phyloP scores from a whole-genome alignment of 2,113 vertebrate species.

The Rattus rattus region DNA sequence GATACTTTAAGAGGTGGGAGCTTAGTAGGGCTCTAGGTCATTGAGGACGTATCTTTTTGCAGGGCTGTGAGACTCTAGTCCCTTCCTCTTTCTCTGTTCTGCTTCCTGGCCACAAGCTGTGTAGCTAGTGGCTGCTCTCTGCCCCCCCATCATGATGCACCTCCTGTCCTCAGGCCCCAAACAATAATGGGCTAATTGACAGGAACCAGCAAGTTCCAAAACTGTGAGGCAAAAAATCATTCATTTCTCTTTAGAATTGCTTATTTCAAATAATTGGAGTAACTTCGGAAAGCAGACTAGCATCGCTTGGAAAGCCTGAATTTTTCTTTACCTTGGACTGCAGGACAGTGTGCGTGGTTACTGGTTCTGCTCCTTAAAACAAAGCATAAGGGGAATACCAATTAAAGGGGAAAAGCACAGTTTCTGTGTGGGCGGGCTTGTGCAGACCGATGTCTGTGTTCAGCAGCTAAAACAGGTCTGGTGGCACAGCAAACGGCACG shows the following conservation, averaged over 20 bases:
- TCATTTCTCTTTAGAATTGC: not conserved
- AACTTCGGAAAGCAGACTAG: not conserved
- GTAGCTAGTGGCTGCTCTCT: not conserved
- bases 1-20: not conserved
- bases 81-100: not conserved
- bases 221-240: not conserved
- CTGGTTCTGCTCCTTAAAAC: not conserved
- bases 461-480: not conserved
- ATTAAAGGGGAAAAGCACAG: not conserved
- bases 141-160: not conserved
- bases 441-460: not conserved
- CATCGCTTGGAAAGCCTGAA: not conserved
- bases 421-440: not conserved
- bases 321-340: slow-evolving; percentile 10
- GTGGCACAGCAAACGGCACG: not conserved
- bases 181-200: not conserved
- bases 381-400: not conserved
- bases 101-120: not conserved
- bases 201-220: not conserved
- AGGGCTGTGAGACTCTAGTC: not conserved
- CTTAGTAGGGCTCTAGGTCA: not conserved
- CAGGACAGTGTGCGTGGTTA: not conserved
- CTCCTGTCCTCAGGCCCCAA: not conserved
- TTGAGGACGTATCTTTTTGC: not conserved
- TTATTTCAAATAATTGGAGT: not conserved